A percentile compares a stretch with the other conserved stretches of the same genome.
phyloP scores from a whole-genome alignment of 1,140 invertebrate genomes.

The Aphaenogaster floridana region DNA sequence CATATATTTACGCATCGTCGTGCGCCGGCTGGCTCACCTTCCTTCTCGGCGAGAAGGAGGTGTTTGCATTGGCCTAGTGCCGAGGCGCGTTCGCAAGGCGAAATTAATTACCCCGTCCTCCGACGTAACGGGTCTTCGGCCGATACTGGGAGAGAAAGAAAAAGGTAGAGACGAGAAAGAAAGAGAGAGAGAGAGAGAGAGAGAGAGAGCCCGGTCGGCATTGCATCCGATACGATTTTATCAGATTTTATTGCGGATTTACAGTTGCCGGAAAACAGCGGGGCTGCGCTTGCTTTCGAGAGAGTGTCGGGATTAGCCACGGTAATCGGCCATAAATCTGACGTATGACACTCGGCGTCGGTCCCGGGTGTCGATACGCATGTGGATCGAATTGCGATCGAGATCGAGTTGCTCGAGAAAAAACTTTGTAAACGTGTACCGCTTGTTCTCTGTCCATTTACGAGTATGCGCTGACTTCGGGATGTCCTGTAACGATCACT shows the following conservation, averaged over 20 bases:
- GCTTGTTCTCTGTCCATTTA: background rate
- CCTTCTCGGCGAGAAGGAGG: conserved; percentile 77
- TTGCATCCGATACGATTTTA: conserved; percentile 75
- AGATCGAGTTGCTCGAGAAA: background rate
- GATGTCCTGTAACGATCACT: background rate
- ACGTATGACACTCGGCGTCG: conserved; percentile 59
- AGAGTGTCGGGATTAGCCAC: conserved; percentile 47
- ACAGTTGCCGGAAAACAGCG: conserved; percentile 60
- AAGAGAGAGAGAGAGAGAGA: conserved; percentile 21
- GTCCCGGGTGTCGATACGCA: conserved; percentile 8
- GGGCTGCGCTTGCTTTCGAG: background rate
- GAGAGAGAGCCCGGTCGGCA: conserved; percentile 12
- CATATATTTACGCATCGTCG: conserved; percentile 41
- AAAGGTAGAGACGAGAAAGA: conserved; percentile 39
- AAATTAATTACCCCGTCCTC: conserved; percentile 86
- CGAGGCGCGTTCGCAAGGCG: conserved; percentile 79
- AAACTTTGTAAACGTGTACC: background rate
- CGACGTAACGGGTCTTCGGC: conserved; percentile 85
- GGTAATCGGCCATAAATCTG: conserved; percentile 74
- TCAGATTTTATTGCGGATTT: conserved; percentile 77
- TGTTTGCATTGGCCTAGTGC: conserved; percentile 86
- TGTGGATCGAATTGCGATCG: conserved; percentile 41
- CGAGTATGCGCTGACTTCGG: background rate
- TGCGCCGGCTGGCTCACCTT: conserved; percentile 46
- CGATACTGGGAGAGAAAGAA: conserved; percentile 73